These are phyloP conservation scores for Tenebrio molitor DNA, from an alignment of 1,140 invertebrate genomes.

Conservation along the genomic window DNA sequence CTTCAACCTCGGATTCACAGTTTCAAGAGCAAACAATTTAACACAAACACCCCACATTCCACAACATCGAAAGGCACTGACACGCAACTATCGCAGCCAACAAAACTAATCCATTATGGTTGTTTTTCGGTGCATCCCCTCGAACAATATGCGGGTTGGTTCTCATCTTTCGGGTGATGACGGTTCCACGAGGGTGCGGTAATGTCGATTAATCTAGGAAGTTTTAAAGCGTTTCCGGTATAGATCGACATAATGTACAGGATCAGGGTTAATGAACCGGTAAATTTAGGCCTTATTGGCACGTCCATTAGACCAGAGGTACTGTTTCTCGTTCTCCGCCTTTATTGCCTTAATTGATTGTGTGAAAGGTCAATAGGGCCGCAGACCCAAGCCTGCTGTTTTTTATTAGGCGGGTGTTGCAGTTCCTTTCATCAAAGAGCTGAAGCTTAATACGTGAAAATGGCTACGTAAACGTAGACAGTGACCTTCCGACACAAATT, in stretches of 20 bases:
- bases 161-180: not conserved
- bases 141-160: slow-evolving; percentile 16
- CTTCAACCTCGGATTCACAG: not conserved
- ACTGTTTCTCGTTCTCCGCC: slow-evolving; percentile 6
- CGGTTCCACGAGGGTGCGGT: slow-evolving; percentile 1
- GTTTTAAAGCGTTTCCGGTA: slow-evolving; percentile 25
- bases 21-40: not conserved
- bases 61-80: not conserved
- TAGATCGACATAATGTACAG: not conserved
- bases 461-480: not conserved
- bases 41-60: not conserved
- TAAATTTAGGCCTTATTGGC: slow-evolving; percentile 29
- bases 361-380: slow-evolving; percentile 45
- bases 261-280: slow-evolving; percentile 23
- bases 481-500: too few species aligned
- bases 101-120: slow-evolving; percentile 38
- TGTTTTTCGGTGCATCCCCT: slow-evolving; percentile 21
- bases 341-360: slow-evolving; percentile 46
- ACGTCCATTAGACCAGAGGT: slow-evolving; percentile 18
- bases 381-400: slow-evolving; percentile 20
- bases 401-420: slow-evolving; percentile 4
- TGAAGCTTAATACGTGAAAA: not conserved
- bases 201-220: slow-evolving; percentile 19
- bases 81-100: slow-evolving; percentile 5
- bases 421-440: not conserved